phyloP scores from a whole-genome alignment of 92 coral and sea anemone genomes.

The Anthopleura xanthogrammica region DNA sequence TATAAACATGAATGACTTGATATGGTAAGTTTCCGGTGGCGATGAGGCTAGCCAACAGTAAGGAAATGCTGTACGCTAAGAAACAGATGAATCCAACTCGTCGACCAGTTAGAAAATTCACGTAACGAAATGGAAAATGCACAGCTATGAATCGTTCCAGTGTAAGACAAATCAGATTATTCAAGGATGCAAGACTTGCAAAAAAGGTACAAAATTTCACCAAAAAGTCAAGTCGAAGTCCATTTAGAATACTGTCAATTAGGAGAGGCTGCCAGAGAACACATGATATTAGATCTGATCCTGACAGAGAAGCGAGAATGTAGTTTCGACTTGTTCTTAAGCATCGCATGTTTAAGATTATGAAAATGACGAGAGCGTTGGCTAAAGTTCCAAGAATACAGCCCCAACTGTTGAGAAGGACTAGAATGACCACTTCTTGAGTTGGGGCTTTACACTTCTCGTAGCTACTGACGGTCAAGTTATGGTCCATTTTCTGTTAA shows the following conservation, averaged over 20 bases:
- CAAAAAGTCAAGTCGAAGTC: neutral
- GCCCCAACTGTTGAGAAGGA: neutral
- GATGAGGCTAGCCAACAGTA: neutral
- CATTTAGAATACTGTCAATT: neutral
- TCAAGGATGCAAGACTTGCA: neutral
- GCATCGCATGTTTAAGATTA: neutral
- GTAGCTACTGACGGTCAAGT: neutral
- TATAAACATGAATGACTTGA: neutral
- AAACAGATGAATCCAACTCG: neutral
- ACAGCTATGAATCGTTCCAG: neutral
- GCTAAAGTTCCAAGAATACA: neutral
- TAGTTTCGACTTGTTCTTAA: neutral
- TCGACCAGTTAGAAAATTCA: neutral
- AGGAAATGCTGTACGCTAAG: neutral
- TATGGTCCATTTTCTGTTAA: neutral
- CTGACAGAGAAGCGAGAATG: conserved; percentile 5
- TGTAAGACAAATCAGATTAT: neutral
- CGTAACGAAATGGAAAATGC: neutral
- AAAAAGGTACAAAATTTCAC: neutral
- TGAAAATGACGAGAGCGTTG: neutral
- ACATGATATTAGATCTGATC: neutral
- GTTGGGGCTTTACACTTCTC: neutral
- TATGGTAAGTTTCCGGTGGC: neutral
- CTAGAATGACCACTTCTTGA: neutral
- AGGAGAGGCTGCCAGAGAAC: neutral